Evolutionary conservation across 1,140 invertebrate genomes (phyloP), one percentile per base, ranked within the genome.

Genomic region (Drosophila sp.): DNA sequence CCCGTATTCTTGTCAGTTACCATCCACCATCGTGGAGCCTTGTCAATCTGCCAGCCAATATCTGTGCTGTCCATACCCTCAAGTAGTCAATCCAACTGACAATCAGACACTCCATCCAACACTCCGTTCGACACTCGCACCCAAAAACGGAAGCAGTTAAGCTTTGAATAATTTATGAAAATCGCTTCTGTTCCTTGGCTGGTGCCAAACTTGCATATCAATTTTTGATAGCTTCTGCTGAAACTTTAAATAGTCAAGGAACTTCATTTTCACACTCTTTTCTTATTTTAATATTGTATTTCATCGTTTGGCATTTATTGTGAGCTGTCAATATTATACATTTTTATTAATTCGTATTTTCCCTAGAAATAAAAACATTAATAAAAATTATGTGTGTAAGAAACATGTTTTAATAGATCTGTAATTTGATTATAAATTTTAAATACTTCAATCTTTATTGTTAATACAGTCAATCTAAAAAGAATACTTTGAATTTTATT

Each of bases 131-230:
- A 63, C 54, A 77, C 69, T 80, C 74, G 40, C n/a, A n/a, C 46
- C 75, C 77, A 73, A 86, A 82, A 87, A 87, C 82, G 82, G 82
- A 87, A 87, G 82, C 82, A 86, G 78, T 86, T 76, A 72, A 61
- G 83, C 82, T 87, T 89, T 87, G 82, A 87, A 87, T 89, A 87
- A 87, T 87, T 79, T 87, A 87, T 87, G 76, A 87, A 82, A 73
- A 89, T 76, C 71, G 65, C 40, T 71, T 57, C 56, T 69, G 18
- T 70, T 70, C 18, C 36, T 70, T 18, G 38, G 29, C 2, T 27
- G 29, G 59, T 70, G 78, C 71, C 50, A 89, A 89, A 87, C 64
- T 78, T 75, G 82, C 83, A 87, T 87, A 73, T 89, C 76, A 87
- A 87, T 89, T 76, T 53, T 61, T 54, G 18, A 36, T 38, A 34